Evolutionary conservation across 2,888 invertebrate species (phyloP).

Genomic region (Chloroclystis v-ata): DNA sequence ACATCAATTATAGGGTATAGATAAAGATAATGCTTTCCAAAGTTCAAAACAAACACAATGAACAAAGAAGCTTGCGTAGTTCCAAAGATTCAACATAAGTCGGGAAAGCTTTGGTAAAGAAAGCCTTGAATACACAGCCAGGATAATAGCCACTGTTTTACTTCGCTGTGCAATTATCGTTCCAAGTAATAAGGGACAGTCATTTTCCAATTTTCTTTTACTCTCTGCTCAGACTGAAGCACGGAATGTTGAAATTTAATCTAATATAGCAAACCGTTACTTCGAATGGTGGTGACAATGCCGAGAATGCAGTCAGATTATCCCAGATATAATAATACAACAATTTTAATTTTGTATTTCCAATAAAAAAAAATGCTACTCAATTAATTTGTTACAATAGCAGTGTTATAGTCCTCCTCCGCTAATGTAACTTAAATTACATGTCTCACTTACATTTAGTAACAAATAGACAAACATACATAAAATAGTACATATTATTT

Average conservation of each 20-base stretch:
- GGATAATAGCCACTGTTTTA: conserved; percentile 7
- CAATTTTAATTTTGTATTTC: too few species aligned
- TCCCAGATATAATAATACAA: too few species aligned
- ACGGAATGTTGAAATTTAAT: background rate
- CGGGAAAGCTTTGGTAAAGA: background rate
- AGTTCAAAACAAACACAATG: background rate
- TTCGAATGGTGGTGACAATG: background rate
- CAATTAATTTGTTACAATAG: too few species aligned
- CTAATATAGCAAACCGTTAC: background rate
- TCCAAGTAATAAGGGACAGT: conserved; percentile 18
- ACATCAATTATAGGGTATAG: too few species aligned
- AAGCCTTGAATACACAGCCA: conserved; percentile 1
- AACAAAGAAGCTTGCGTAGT: background rate
- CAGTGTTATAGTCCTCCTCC: too few species aligned
- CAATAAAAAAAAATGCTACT: too few species aligned
- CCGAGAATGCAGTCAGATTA: too few species aligned
- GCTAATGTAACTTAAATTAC: too few species aligned
- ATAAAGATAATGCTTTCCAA: background rate
- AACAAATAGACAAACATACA: too few species aligned
- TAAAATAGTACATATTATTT: too few species aligned
- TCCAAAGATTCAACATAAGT: background rate
- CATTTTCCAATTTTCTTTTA: conserved; percentile 20
- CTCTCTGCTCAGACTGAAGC: conserved; percentile 11
- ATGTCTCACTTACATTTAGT: too few species aligned
- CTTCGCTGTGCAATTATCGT: conserved; percentile 20